Conservation (phyloP, 2,797 vertebrate genomes). For the Mormyrus hasselquistii region DNA sequence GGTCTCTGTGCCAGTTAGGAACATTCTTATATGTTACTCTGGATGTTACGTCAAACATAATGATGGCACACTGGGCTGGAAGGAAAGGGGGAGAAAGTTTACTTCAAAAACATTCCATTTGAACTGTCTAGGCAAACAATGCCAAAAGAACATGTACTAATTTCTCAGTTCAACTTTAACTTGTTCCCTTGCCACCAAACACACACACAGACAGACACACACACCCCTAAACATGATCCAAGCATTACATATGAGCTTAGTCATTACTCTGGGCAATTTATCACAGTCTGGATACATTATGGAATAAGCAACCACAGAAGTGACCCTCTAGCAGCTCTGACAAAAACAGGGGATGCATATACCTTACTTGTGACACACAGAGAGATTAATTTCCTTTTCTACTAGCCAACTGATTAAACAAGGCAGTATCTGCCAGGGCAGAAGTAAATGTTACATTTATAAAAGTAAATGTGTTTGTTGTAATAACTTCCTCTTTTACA, state of each 20-base stretch:
- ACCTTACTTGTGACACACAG: not conserved
- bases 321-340: not conserved
- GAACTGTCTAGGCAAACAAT: too few relatives aligned
- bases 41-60: slow-evolving; percentile 98
- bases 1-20: slow-evolving; percentile 96
- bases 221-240: not conserved
- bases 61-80: slow-evolving; percentile 96
- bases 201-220: too few relatives aligned
- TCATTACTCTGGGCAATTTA: not conserved
- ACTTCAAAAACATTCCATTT: not conserved
- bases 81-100: not conserved
- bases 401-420: not conserved
- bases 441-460: not conserved
- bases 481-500: not conserved
- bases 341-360: not conserved
- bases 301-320: not conserved
- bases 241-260: not conserved
- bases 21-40: slow-evolving; percentile 99
- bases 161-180: not conserved
- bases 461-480: not conserved
- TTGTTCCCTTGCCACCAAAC: not conserved
- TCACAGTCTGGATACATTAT: not conserved
- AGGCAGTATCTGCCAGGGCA: not conserved
- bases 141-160: not conserved
- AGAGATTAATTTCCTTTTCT: not conserved